phyloP scores from a whole-genome alignment of 2,888 invertebrate species.

The Ochropleura plecta region DNA sequence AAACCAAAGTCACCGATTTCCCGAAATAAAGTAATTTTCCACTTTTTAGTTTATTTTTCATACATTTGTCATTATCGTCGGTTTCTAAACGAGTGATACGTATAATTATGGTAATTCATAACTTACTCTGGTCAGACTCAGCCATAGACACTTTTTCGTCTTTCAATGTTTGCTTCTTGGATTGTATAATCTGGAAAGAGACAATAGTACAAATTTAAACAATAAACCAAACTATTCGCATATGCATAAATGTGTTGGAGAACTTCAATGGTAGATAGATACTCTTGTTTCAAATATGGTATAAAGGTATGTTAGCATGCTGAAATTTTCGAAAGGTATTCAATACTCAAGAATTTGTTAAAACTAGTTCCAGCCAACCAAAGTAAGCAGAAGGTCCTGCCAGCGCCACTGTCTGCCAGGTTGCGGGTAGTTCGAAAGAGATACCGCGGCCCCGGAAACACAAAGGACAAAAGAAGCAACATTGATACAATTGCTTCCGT shows the following conservation, averaged over 20 bases:
- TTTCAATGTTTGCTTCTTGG: constrained; percentile 45
- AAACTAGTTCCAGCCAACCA: neutral
- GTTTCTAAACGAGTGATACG: too few species aligned
- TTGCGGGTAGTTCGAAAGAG: too few species aligned
- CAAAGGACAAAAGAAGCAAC: too few species aligned
- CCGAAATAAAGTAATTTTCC: too few species aligned
- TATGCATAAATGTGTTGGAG: neutral
- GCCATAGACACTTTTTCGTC: constrained; percentile 31
- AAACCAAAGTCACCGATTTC: too few species aligned
- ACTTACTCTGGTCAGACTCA: constrained; percentile 50
- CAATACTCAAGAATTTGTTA: neutral
- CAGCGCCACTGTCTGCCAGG: too few species aligned
- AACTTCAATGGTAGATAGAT: neutral
- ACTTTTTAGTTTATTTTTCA: too few species aligned
- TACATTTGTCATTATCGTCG: too few species aligned
- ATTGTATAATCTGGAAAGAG: constrained; percentile 49
- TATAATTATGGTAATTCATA: neutral
- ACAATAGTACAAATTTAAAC: neutral
- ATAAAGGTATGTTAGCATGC: neutral
- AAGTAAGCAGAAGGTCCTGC: neutral
- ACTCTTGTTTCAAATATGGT: neutral
- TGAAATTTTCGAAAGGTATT: neutral
- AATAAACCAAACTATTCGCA: neutral
- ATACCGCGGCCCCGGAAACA: too few species aligned
- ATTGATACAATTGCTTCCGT: too few species aligned